Evolutionary conservation across 1,140 invertebrate genomes (phyloP).

Genomic region (Eriosoma lanigerum): DNA sequence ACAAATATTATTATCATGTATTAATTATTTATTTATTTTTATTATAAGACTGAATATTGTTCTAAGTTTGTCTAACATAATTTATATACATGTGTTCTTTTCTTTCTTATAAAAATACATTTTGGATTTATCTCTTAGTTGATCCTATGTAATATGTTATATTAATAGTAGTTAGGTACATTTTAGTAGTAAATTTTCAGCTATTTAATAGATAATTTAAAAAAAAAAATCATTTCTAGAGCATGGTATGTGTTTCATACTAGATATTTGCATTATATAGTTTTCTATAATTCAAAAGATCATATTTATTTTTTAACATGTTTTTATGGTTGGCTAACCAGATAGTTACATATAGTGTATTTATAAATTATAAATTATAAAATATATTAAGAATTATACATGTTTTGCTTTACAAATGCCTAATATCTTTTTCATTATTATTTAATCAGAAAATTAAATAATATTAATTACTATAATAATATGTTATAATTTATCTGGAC

Average conservation of each 20-base stretch:
- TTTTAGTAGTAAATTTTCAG: slow-evolving; percentile 23
- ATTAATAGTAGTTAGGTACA: slow-evolving; percentile 23
- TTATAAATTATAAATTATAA: background rate
- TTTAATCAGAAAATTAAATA: too few species aligned
- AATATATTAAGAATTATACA: background rate
- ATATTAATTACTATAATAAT: too few species aligned
- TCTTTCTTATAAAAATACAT: slow-evolving; percentile 11
- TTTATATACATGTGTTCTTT: slow-evolving; percentile 19
- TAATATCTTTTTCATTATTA: background rate
- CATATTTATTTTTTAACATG: background rate
- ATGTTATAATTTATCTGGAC: too few species aligned
- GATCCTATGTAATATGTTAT: slow-evolving; percentile 25
- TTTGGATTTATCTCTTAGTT: background rate
- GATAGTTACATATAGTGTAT: background rate
- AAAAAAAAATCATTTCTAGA: slow-evolving; percentile 7
- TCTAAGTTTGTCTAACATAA: slow-evolving; percentile 47
- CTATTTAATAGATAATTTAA: background rate
- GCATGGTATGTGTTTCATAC: slow-evolving; percentile 18
- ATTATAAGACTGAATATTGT: slow-evolving; percentile 52
- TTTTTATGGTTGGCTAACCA: background rate
- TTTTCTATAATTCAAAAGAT: background rate
- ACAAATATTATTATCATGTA: slow-evolving; percentile 50
- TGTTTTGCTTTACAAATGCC: background rate
- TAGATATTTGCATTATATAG: background rate
- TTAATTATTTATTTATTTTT: slow-evolving; percentile 52